phyloP scores from a whole-genome alignment of 2,113 vertebrate species.

The Benitochromis conjunctus region DNA sequence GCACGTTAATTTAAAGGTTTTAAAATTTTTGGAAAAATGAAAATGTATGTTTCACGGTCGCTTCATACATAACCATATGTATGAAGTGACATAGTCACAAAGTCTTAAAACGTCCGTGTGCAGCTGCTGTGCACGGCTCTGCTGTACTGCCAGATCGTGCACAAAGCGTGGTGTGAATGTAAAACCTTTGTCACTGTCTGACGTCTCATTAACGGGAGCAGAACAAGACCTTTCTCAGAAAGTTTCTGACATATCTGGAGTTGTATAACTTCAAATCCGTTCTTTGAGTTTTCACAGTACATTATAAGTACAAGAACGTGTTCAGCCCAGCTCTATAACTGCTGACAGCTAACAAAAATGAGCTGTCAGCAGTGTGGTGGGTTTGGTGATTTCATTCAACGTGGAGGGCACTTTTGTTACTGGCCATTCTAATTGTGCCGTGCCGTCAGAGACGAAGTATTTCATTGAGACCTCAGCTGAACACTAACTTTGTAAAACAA shows the following conservation, averaged over 20 bases:
- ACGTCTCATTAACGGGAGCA: not conserved
- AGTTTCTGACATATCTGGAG: not conserved
- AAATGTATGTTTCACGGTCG: not conserved
- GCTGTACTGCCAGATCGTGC: not conserved
- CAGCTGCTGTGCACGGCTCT: not conserved
- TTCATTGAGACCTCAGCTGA: not conserved
- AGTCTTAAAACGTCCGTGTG: not conserved
- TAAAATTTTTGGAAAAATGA: not conserved
- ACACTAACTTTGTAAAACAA: not conserved
- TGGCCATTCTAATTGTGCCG: not conserved
- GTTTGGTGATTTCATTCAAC: not conserved
- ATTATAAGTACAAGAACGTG: not conserved
- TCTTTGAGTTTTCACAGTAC: not conserved
- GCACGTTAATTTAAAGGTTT: fast-evolving
- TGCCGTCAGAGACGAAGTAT: not conserved
- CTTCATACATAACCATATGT: too few relatives aligned
- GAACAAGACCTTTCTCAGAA: not conserved
- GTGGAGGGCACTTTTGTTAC: not conserved
- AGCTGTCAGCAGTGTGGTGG: not conserved
- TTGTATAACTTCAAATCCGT: not conserved
- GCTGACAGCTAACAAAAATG: not conserved
- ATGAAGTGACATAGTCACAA: not conserved
- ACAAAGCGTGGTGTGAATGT: not conserved
- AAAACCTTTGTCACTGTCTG: not conserved
- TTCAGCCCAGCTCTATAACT: not conserved